These are phyloP conservation scores for Neopelma chrysocephalum DNA, from an alignment of 2,797 vertebrate genomes.

Conservation along the genomic window DNA sequence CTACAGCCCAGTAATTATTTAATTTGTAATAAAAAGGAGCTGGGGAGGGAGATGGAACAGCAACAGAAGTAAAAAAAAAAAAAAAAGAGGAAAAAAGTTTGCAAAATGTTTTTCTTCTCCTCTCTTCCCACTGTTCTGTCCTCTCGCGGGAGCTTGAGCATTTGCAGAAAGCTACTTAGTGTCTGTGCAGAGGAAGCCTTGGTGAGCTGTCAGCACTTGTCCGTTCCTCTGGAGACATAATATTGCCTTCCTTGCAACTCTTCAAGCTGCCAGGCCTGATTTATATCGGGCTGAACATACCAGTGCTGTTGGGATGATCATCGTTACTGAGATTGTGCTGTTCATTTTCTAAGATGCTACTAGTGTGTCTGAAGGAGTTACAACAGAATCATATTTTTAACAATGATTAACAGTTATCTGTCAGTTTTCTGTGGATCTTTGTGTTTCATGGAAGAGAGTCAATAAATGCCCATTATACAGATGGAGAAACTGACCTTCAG, in stretches of 20 bases:
- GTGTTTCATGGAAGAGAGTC: background rate
- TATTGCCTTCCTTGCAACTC: conserved; percentile 40
- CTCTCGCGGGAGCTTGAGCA: background rate
- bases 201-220: conserved; percentile 66
- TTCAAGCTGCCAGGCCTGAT: conserved; percentile 57
- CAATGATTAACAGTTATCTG: conserved; percentile 40
- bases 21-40: conserved; percentile 68
- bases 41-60: background rate
- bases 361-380: background rate
- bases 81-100: background rate
- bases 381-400: conserved; percentile 22
- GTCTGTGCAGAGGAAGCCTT: conserved; percentile 28
- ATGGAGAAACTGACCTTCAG: background rate
- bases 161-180: conserved; percentile 52
- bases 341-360: conserved; percentile 23
- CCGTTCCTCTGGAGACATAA: conserved; percentile 39
- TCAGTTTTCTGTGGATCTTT: conserved; percentile 6
- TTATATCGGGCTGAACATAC: conserved; percentile 33
- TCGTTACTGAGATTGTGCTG: background rate
- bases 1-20: conserved; percentile 69
- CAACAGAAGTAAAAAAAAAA: background rate
- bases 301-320: conserved; percentile 30
- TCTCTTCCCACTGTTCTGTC: background rate
- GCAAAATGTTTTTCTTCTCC: conserved; percentile 4
- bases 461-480: background rate